These are phyloP conservation scores for Heliocidaris erythrogramma DNA, from an alignment of 35 echinoderm and acorn worm genomes.

Conservation along the genomic window DNA sequence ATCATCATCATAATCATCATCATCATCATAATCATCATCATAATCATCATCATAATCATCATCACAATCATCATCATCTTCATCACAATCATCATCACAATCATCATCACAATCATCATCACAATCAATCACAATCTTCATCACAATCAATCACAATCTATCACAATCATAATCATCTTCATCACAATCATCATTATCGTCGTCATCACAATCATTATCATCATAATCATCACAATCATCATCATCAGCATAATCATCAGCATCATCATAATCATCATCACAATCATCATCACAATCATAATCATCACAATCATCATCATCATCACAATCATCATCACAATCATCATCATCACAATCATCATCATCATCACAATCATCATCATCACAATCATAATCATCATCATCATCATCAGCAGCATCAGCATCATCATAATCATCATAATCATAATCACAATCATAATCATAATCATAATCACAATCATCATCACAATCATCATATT, in stretches of 20 bases:
- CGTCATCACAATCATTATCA: not conserved
- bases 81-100: not conserved
- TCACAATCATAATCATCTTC: not conserved
- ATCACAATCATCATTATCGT: too few species aligned
- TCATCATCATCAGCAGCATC: not conserved
- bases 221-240: not conserved
- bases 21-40: not conserved
- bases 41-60: not conserved
- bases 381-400: not conserved
- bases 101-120: not conserved
- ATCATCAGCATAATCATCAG: not conserved
- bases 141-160: not conserved
- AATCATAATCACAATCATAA: not conserved
- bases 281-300: not conserved
- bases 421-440: not conserved
- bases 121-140: not conserved
- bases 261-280: not conserved
- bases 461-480: not conserved
- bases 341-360: too few species aligned
- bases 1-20: constrained; percentile 24
- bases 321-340: too few species aligned
- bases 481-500: not conserved
- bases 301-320: not conserved
- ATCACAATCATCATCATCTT: not conserved
- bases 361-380: not conserved